Base-by-base conservation (phyloP, 1,140 invertebrate species). In the Gonatopus flavifemur region DNA sequence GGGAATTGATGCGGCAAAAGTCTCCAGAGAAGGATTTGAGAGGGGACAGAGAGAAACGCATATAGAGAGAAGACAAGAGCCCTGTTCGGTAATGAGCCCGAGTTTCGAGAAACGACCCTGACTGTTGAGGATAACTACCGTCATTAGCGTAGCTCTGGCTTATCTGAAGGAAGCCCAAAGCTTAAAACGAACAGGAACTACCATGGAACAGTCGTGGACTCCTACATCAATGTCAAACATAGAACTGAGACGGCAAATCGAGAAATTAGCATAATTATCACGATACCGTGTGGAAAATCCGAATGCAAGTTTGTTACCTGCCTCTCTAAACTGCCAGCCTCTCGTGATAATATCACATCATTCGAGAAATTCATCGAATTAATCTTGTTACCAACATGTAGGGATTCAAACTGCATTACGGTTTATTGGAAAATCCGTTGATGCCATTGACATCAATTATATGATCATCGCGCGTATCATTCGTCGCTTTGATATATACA, bases 201-300 rank as follows among this genome's bases (percentile, higher is more conserved):
- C n/a, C n/a, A n/a, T n/a, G 8, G 21, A 32, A 19, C 40, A 30
- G 38, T 15, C 7, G 18, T 38, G n/a, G n/a, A 33, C 21, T 39
- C 31, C n/a, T 15, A 15, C n/a, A 51, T 58, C 46, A 59, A n/a
- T n/a, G n/a, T n/a, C n/a, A n/a, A n/a, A n/a, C n/a, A n/a, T n/a
- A n/a, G n/a, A n/a, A n/a, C n/a, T n/a, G n/a, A n/a, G n/a, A n/a
- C 16, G 15, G 35, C 16, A 15, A 56, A 51, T 41, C 53, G 28
- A 3, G 35, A 45, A 60, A 61, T 61, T 61, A 61, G 57, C 49
- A 59, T 61, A 61, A 61, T 60, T 61, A 60, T 60, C 53, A 33
- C n/a, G n/a, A n/a, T n/a, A n/a, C n/a, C n/a, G n/a, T n/a, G n/a
- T n/a, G n/a, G n/a, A n/a, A n/a, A n/a, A n/a, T n/a, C n/a, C n/a